These are phyloP conservation scores for Oostethus manadensis DNA, from an alignment of 2,113 vertebrate species.

Conservation along the genomic window DNA sequence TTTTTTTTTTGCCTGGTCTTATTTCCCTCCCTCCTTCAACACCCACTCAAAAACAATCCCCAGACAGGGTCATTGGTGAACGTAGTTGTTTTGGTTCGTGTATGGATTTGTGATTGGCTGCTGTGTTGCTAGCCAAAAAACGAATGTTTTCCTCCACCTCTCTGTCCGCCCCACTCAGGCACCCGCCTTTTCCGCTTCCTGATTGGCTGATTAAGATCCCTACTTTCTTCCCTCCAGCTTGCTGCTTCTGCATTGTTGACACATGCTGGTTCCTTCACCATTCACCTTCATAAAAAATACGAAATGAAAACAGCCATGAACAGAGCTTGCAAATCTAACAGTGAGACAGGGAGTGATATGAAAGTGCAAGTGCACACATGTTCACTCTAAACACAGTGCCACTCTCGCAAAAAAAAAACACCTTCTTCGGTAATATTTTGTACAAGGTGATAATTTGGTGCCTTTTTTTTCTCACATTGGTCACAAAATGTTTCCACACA, in stretches of 20 bases:
- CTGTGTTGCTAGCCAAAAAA: conserved; percentile 68
- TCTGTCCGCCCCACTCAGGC: conserved; percentile 17
- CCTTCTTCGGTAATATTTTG: conserved; percentile 48
- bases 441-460: conserved; percentile 61
- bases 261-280: conserved; percentile 44
- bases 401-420: conserved; percentile 33
- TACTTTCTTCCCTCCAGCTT: conserved; percentile 38
- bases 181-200: conserved; percentile 47
- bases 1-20: conserved; percentile 47
- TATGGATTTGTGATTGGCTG: conserved; percentile 68
- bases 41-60: conserved; percentile 29
- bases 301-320: background rate
- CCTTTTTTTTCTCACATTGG: conserved; percentile 15
- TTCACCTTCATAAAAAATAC: background rate
- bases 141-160: conserved; percentile 30
- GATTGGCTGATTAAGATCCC: conserved; percentile 70
- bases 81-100: conserved; percentile 73
- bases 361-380: conserved; percentile 42
- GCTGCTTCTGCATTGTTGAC: conserved; percentile 19
- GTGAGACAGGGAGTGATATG: conserved; percentile 11
- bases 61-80: conserved; percentile 58
- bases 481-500: conserved; percentile 44
- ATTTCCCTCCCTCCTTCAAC: conserved; percentile 33
- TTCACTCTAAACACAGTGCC: conserved; percentile 21
- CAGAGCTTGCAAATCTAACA: background rate